Conservation (phyloP, 2,113 vertebrate species). For the Neodontobutis hainanensis region DNA sequence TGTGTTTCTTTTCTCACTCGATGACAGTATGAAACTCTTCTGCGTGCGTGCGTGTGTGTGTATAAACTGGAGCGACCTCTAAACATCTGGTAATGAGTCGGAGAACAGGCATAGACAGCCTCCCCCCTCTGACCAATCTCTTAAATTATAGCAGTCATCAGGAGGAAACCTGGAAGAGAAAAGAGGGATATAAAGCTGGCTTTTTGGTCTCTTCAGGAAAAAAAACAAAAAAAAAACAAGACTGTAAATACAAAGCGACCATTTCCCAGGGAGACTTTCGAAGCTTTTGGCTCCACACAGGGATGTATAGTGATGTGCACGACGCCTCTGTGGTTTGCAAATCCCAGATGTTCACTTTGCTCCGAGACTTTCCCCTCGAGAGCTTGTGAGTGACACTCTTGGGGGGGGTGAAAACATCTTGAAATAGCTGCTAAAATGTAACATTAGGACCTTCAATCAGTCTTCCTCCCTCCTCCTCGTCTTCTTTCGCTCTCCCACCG, state of each 20-base stretch:
- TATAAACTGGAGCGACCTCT: conserved; percentile 48
- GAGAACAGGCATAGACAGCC: conserved; percentile 39
- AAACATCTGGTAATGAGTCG: conserved; percentile 70
- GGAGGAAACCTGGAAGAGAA: conserved; percentile 15
- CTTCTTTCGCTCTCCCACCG: neutral
- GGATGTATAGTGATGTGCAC: conserved; percentile 14
- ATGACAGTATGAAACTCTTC: conserved; percentile 15
- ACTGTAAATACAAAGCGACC: conserved; percentile 2
- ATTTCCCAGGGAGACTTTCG: neutral
- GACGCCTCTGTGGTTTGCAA: conserved; percentile 30
- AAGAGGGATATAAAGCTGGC: conserved; percentile 19
- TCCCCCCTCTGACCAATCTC: conserved; percentile 32
- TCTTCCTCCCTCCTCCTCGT: neutral
- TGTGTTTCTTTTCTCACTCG: conserved; percentile 8
- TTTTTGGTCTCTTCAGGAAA: conserved; percentile 6
- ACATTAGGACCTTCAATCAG: conserved; percentile 67
- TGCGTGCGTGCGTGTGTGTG: conserved; percentile 4
- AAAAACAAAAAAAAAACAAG: neutral
- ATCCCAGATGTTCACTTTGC: conserved; percentile 38
- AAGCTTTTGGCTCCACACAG: conserved; percentile 10
- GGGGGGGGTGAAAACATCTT: conserved; percentile 45
- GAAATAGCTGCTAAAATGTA: conserved; percentile 75
- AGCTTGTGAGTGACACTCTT: conserved; percentile 52
- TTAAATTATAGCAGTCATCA: conserved; percentile 58
- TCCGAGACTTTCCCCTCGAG: conserved; percentile 42